A percentile compares a stretch with the other conserved stretches of the same genome.
These are phyloP conservation scores for Choristoneura fumiferana DNA, from an alignment of 1,140 invertebrate genomes.

Conservation along the genomic window DNA sequence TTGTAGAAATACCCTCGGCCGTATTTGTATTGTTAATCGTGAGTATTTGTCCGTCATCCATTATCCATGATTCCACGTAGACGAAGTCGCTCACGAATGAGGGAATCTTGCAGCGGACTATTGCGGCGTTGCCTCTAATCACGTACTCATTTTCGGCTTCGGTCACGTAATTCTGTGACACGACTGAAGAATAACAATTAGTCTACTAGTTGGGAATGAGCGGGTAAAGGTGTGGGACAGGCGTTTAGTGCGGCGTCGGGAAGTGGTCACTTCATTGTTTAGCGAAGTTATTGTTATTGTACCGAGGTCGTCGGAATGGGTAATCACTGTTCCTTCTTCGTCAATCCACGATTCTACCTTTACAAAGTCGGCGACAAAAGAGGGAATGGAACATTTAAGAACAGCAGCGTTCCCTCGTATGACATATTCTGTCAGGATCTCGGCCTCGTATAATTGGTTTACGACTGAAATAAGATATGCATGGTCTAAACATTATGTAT, in stretches of 20 bases:
- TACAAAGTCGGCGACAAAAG: constrained; percentile 90
- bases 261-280: constrained; percentile 35
- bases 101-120: constrained; percentile 96
- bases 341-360: constrained; percentile 88
- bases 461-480: constrained; percentile 82
- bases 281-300: constrained; percentile 42
- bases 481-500: constrained; percentile 19
- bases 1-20: constrained; percentile 47
- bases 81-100: constrained; percentile 96
- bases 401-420: constrained; percentile 89
- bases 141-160: constrained; percentile 97
- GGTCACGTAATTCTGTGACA: constrained; percentile 92
- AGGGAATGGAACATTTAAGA: constrained; percentile 89
- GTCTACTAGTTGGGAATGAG: constrained; percentile 44
- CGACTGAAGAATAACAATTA: constrained; percentile 82
- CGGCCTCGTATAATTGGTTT: constrained; percentile 89
- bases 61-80: constrained; percentile 90
- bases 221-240: constrained; percentile 47
- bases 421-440: constrained; percentile 89
- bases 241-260: constrained; percentile 40
- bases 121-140: constrained; percentile 93
- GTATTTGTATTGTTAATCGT: constrained; percentile 79
- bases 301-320: constrained; percentile 82
- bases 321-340: constrained; percentile 81
- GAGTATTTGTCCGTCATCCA: constrained; percentile 86